These are phyloP conservation scores for Cantharis rufa DNA, from an alignment of 2,888 invertebrate species.

Conservation along the genomic window DNA sequence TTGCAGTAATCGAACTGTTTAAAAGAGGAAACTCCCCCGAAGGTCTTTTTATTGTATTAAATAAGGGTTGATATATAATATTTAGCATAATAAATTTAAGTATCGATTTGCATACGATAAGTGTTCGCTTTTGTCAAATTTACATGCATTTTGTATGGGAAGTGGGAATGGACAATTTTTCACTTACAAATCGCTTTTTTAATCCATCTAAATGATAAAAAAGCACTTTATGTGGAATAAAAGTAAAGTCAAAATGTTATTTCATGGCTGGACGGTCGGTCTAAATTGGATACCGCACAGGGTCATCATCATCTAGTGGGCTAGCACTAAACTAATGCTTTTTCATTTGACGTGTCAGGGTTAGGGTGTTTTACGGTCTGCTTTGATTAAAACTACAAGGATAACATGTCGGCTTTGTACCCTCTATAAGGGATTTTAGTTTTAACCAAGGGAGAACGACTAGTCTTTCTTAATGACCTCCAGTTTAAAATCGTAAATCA, in stretches of 20 bases:
- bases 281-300: conserved; percentile 39
- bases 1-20: not conserved
- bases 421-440: conserved; percentile 18
- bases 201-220: conserved; percentile 26
- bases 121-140: not conserved
- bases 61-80: conserved; percentile 29
- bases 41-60: conserved; percentile 17
- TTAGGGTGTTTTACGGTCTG: conserved; percentile 43
- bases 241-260: conserved; percentile 36
- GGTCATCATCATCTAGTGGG: conserved; percentile 44
- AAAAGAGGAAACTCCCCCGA: too few relatives aligned
- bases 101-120: conserved; percentile 28
- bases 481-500: conserved; percentile 3
- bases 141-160: conserved; percentile 19
- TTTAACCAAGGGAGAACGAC: not conserved
- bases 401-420: conserved; percentile 37
- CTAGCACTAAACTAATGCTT: conserved; percentile 40
- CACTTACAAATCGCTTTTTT: conserved; percentile 26
- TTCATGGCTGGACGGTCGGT: conserved; percentile 42
- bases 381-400: conserved; percentile 46
- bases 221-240: conserved; percentile 9
- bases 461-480: conserved; percentile 1
- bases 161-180: conserved; percentile 2
- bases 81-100: conserved; percentile 28
- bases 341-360: conserved; percentile 41